phyloP scores from a whole-genome alignment of 2,113 vertebrate species.

The Lamprologus ornatipinnis region DNA sequence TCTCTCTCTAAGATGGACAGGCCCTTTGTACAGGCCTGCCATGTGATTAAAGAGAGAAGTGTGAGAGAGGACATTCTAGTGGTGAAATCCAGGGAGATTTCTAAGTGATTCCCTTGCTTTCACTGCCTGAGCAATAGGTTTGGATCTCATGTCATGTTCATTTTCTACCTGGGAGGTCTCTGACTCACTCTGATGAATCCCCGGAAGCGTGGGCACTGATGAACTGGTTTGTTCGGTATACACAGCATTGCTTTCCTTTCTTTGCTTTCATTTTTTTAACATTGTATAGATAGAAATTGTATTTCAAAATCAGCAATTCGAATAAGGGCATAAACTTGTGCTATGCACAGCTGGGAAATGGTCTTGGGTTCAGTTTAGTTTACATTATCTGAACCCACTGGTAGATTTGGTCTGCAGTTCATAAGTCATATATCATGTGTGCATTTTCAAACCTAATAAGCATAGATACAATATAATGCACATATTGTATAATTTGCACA shows the following conservation, averaged over 20 bases:
- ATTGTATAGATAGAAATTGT: background rate
- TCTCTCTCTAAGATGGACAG: background rate
- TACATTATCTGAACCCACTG: background rate
- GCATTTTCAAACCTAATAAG: background rate
- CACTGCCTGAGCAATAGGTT: background rate
- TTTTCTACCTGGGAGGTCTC: background rate
- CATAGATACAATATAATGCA: background rate
- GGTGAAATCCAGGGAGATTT: background rate
- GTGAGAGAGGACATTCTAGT: slow-evolving; percentile 23
- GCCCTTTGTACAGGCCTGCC: slow-evolving; percentile 1
- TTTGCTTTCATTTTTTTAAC: background rate
- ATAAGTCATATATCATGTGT: background rate
- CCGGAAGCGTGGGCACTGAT: background rate
- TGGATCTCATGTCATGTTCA: background rate
- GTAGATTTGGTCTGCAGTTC: background rate
- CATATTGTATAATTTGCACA: background rate
- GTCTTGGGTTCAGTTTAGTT: background rate
- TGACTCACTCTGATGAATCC: background rate
- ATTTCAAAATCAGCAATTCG: background rate
- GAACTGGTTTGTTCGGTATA: background rate
- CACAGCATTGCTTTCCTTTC: background rate
- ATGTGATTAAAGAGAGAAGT: slow-evolving; percentile 41
- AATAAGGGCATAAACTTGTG: background rate
- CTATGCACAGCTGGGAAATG: background rate
- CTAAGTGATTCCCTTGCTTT: background rate